phyloP scores from a whole-genome alignment of 1,140 invertebrate species.

The Drosophila ironensis region DNA sequence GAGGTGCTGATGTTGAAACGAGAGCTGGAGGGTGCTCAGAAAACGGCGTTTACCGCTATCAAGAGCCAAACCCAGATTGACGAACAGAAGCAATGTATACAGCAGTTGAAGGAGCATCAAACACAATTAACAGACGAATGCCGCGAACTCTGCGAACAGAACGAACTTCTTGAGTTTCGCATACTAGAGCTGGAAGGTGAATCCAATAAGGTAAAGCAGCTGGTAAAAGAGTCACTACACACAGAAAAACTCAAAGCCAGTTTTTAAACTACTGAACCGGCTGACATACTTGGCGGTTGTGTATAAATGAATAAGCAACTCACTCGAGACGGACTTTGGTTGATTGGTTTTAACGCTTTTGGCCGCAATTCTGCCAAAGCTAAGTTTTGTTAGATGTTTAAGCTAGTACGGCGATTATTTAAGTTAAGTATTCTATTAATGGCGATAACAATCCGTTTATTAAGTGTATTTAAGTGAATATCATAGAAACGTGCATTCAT shows the following conservation, averaged over 20 bases:
- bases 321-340: conserved; percentile 14
- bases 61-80: conserved; percentile 59
- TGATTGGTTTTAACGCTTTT: conserved; percentile 16
- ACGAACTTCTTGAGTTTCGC: conserved; percentile 83
- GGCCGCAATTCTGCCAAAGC: conserved; percentile 30
- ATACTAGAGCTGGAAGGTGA: conserved; percentile 83
- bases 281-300: conserved; percentile 22
- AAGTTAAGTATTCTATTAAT: no score
- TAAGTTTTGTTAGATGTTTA: conserved; percentile 47
- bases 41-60: conserved; percentile 43
- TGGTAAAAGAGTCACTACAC: no score
- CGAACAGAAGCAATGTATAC: conserved; percentile 69
- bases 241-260: conserved; percentile 47
- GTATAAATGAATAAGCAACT: conserved; percentile 70
- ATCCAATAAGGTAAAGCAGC: conserved; percentile 82
- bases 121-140: conserved; percentile 78
- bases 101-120: conserved; percentile 79
- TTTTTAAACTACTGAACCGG: conserved; percentile 43
- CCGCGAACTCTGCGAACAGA: conserved; percentile 83
- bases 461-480: no score
- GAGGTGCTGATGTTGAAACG: conserved; percentile 78
- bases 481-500: no score
- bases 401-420: conserved; percentile 70
- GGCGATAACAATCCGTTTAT: conserved; percentile 47
- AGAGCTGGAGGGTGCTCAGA: conserved; percentile 70